These are phyloP conservation scores for Pantherophis guttatus DNA, from an alignment of 2,113 vertebrate genomes.

Conservation along the genomic window DNA sequence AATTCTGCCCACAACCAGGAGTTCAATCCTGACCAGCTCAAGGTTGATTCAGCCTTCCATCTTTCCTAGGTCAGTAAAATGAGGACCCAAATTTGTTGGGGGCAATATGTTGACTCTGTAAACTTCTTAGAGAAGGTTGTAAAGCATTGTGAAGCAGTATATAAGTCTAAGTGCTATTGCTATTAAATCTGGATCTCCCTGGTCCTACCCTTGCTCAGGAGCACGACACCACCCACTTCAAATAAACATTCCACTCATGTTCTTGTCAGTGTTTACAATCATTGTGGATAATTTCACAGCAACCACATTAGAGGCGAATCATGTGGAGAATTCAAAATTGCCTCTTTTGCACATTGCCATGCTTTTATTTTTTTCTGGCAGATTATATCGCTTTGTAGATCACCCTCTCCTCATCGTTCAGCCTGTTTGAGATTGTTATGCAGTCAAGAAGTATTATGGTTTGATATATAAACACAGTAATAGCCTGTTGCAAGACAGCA, in stretches of 20 bases:
- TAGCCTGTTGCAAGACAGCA: conserved; percentile 47
- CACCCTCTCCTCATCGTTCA: conserved; percentile 13
- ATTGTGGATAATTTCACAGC: background rate
- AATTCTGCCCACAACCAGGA: background rate
- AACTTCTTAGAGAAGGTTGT: background rate
- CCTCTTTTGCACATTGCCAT: background rate
- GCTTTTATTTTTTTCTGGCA: conserved; percentile 16
- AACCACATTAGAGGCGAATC: background rate
- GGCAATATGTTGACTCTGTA: background rate
- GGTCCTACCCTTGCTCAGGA: too few species aligned
- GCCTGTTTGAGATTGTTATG: conserved; percentile 33
- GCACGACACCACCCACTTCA: background rate
- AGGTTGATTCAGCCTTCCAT: background rate
- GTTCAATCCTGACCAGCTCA: background rate
- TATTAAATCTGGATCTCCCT: background rate
- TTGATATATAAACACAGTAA: conserved; percentile 53
- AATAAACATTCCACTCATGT: background rate
- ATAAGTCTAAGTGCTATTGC: background rate
- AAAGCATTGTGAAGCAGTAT: background rate
- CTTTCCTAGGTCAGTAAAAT: background rate
- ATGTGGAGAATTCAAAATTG: conserved; percentile 5
- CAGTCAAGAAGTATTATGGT: conserved; percentile 18
- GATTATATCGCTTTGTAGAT: conserved; percentile 29
- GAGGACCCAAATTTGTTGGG: background rate
- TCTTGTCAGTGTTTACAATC: background rate